Percentiles rank a stretch among this genome's conserved stretches.
Conservation (phyloP, 1,140 invertebrate genomes). For the Trachelipus rathkii region DNA sequence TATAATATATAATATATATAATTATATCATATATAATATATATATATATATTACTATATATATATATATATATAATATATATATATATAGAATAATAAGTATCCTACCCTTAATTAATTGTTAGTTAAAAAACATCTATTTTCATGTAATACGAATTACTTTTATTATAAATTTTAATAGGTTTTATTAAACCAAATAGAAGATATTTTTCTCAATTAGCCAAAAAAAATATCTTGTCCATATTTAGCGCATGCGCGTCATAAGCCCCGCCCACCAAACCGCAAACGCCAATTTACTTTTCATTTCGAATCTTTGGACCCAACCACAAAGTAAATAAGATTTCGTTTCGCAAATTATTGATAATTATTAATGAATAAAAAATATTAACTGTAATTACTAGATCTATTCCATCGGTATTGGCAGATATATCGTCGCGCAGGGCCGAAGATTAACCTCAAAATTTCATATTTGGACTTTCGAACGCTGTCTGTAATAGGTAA, state of each 20-base stretch:
- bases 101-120: background rate
- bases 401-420: conserved; percentile 6
- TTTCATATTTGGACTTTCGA: too few species aligned
- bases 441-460: too few species aligned
- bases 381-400: background rate
- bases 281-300: background rate
- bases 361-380: conserved; percentile 3
- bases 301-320: background rate
- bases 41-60: background rate
- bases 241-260: background rate
- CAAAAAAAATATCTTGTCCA: background rate
- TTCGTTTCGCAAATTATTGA: conserved; percentile 3
- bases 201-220: background rate
- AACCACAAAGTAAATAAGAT: background rate
- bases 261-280: background rate
- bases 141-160: background rate
- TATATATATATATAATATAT: background rate
- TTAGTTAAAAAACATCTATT: conserved; percentile 3
- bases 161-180: background rate
- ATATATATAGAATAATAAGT: background rate
- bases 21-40: too few species aligned
- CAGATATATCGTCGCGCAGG: background rate
- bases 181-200: background rate
- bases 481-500: too few species aligned
- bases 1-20: too few species aligned